Base-by-base conservation (phyloP, 2,113 vertebrate species). In the Physeter macrocephalus region DNA sequence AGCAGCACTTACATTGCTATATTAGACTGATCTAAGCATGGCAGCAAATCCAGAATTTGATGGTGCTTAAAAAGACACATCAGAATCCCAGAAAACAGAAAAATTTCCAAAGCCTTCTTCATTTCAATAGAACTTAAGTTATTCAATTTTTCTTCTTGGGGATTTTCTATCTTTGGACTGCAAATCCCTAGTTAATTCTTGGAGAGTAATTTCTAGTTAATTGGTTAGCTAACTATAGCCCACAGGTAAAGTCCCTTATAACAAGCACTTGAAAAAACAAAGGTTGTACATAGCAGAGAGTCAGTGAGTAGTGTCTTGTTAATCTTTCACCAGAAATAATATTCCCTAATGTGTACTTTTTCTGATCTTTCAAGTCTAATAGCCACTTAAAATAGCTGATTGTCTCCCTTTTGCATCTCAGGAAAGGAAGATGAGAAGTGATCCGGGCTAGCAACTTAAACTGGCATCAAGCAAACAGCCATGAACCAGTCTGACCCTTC, bases 91-190 rank as follows among this genome's bases (percentile, higher is more conserved):
- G 54, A 96, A 82, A 27, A 71, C 36, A 93, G 77, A 91, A 94
- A 97, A 91, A 21, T 46, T n/a, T 57, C 34, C 41, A 93, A 97
- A 95, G 36, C 25, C 46, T 52, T 93, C 95, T 66, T 94, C 93
- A 94, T 80, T 96, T 95, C 46, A 90, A 8, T 25, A 93, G 67
- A 93, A 97, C 81, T 83, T 57, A 96, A 94, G 93, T 86, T 46
- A 83, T 69, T 94, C 46, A 92, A 75, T 94, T 94, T 69, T 80
- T 78, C 6, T 90, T 95, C 23, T 86, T 31, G n/a, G 4, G 23
- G 18, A 11, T 82, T 88, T 84, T 88, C 84, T 96, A 74, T 85
- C 74, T 88, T 72, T 94, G 54, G 66, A 86, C 88, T 74, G n/a
- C 29, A 92, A 92, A 89, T 66, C 29, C 31, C 89, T 88, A 78